phyloP scores from a whole-genome alignment of 2,888 invertebrate genomes.

The Hedya salicella region DNA sequence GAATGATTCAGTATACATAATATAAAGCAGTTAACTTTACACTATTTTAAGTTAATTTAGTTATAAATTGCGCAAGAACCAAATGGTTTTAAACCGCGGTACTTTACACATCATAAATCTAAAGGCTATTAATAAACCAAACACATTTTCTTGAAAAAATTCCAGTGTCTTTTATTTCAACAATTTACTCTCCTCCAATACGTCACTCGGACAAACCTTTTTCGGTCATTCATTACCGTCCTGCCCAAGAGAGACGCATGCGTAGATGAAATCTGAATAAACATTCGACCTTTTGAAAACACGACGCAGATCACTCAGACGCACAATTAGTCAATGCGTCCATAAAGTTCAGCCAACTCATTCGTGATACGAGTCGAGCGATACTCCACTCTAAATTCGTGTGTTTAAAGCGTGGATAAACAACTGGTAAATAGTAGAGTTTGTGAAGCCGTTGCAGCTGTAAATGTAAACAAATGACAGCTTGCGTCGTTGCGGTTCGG shows the following conservation, averaged over 20 bases:
- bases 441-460: constrained; percentile 13
- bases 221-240: constrained; percentile 4
- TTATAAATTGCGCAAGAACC: background rate
- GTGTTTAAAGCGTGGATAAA: background rate
- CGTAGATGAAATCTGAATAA: constrained; percentile 3
- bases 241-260: background rate
- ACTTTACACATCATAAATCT: constrained; percentile 13
- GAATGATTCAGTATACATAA: too few species aligned
- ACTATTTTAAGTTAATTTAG: background rate
- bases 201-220: constrained; percentile 21
- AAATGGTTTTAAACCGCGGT: background rate
- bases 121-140: constrained; percentile 16
- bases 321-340: constrained; percentile 31
- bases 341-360: constrained; percentile 10
- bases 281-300: constrained; percentile 3
- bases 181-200: constrained; percentile 17
- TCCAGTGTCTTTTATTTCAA: constrained; percentile 15
- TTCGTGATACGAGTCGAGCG: background rate
- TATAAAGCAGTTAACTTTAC: too few species aligned
- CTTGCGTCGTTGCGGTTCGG: constrained; percentile 35
- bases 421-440: background rate
- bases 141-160: constrained; percentile 3
- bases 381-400: constrained; percentile 1
- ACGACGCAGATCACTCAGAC: constrained; percentile 20
- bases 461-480: constrained; percentile 37